Evolutionary conservation across 2,888 invertebrate species (phyloP), one percentile per base, ranked within the genome.

Genomic region (Oscheius sp.): DNA sequence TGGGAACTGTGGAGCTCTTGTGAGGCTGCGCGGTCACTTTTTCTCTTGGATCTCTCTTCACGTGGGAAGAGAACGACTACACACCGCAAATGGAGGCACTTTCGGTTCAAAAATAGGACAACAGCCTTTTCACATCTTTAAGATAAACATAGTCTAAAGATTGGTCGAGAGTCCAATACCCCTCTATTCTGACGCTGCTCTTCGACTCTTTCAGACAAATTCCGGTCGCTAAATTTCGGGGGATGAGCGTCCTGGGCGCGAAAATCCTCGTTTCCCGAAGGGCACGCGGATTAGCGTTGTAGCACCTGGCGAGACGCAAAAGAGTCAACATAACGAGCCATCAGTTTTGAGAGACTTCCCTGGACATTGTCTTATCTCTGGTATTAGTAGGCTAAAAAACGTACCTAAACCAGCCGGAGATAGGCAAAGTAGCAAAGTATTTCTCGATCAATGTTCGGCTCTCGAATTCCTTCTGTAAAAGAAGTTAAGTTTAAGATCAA

Each of bases 361-460:
- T n/a, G 37, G 8, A 15, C 15, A 37, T 37, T 5, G 48, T 5
- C 48, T 23, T 20, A 23, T 23, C 48, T 20, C 3, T 55, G 55
- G n/a, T 31, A 8, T 15, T 48, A 25, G 20, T 12, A 8, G 46
- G n/a, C 23, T 52, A 39, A 39, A 29, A 6, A 63, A 68, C 63
- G 23, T 33, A 82, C 82, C 83, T 68, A 67, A 84, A 63, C 76
- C 84, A 79, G 61, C 82, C 84, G 57, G 82, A 82, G 39, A 84
- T 50, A 37, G 84, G 84, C 39, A 84, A 72, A 66, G 76, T 74
- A 8, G 80, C 74, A 65, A 79, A 82, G 63, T 78, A 75, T 69
- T 76, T 76, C 65, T 78, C 73, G n/a, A 75, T 45, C n/a, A 61
- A 50, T 10, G 72, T 74, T 65, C 77, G 68, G 37, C 57, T 70